Conservation (phyloP, 1,140 invertebrate genomes). For the Hormaphis cornu region DNA sequence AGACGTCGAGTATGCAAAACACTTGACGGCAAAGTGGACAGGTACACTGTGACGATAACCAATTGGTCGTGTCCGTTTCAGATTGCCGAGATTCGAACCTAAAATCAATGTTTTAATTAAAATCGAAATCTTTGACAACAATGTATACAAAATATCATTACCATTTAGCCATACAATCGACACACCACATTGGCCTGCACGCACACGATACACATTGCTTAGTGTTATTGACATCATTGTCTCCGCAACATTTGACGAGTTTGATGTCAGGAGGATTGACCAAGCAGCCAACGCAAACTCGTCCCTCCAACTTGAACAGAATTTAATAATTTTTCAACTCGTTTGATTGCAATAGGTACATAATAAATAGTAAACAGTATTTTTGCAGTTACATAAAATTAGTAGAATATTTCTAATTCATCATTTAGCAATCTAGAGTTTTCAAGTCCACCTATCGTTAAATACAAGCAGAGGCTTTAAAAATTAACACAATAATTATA, state of each 20-base stretch:
- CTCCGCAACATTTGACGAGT: conserved; percentile 61
- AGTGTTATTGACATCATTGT: conserved; percentile 42
- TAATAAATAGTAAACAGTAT: no score
- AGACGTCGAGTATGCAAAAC: conserved; percentile 81
- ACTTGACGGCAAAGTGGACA: conserved; percentile 78
- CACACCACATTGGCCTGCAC: conserved; percentile 83
- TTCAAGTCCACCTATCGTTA: no score
- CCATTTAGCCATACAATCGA: conserved; percentile 78
- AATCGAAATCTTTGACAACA: conserved; percentile 9
- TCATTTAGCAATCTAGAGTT: no score
- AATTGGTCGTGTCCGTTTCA: conserved; percentile 58
- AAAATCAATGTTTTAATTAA: neutral
- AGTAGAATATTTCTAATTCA: no score
- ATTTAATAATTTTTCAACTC: neutral
- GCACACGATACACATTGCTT: conserved; percentile 52
- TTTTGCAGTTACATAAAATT: no score
- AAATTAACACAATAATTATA: no score
- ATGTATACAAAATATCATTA: conserved; percentile 39
- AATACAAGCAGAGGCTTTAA: no score
- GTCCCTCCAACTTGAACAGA: conserved; percentile 54
- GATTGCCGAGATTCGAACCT: conserved; percentile 75
- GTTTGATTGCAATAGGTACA: no score
- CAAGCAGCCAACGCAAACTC: conserved; percentile 83
- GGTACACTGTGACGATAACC: conserved; percentile 75
- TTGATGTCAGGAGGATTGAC: conserved; percentile 68